Conservation (phyloP, 2,888 invertebrate species). For the Hydropsyche betteni region DNA sequence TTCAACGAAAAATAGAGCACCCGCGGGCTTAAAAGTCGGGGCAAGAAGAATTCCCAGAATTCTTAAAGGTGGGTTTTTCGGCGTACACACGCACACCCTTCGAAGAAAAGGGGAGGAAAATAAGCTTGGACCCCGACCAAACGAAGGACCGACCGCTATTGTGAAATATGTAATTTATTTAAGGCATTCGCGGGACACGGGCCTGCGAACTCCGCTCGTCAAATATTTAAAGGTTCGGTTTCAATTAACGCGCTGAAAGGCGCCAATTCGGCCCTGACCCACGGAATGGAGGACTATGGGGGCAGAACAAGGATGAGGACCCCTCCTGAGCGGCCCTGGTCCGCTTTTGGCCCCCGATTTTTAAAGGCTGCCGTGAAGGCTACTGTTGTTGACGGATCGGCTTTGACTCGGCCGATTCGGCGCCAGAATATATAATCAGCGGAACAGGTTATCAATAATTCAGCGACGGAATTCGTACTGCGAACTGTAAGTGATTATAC, state of each 20-base stretch:
- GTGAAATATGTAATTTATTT: slow-evolving; percentile 45
- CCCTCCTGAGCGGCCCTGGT: no score
- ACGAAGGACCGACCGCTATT: slow-evolving; percentile 34
- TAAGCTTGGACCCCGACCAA: slow-evolving; percentile 11
- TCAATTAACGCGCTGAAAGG: slow-evolving; percentile 43
- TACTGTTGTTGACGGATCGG: slow-evolving; percentile 21
- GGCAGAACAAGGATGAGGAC: no score
- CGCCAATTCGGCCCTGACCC: slow-evolving; percentile 5
- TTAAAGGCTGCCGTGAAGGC: not conserved
- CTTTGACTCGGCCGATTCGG: slow-evolving; percentile 19
- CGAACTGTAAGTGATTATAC: no score
- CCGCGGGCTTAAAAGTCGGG: slow-evolving; percentile 32
- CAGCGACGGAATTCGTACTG: not conserved
- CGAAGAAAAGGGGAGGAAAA: not conserved
- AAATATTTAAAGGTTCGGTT: slow-evolving; percentile 45
- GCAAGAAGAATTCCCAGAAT: slow-evolving; percentile 38
- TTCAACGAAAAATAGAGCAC: not conserved
- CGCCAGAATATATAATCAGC: slow-evolving; percentile 24
- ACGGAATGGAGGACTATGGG: not conserved
- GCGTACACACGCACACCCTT: no score
- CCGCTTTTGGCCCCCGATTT: no score
- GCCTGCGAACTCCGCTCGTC: slow-evolving; percentile 38
- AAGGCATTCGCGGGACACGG: slow-evolving; percentile 37
- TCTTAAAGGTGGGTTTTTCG: slow-evolving; percentile 29
- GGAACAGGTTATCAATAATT: slow-evolving; percentile 9